These are phyloP conservation scores for Vicugna pacos DNA, from an alignment of 2,113 vertebrate species.

Conservation along the genomic window DNA sequence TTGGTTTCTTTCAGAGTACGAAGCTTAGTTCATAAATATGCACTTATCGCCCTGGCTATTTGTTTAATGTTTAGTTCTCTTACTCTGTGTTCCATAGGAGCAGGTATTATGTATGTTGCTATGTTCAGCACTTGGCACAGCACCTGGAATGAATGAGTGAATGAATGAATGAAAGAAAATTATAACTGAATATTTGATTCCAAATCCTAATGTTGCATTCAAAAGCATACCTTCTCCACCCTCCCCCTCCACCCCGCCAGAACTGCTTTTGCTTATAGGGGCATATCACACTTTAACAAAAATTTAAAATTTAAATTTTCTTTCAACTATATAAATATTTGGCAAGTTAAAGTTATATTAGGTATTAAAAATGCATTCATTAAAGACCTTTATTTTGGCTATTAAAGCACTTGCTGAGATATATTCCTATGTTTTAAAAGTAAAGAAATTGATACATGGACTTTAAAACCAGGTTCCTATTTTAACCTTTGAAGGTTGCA, in stretches of 20 bases:
- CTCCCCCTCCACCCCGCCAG: background rate
- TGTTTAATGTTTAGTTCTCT: background rate
- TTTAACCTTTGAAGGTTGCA: background rate
- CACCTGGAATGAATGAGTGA: background rate
- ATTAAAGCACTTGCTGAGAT: background rate
- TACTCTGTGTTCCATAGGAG: background rate
- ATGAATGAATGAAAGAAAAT: conserved; percentile 40
- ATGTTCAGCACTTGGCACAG: background rate
- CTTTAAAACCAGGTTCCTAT: background rate
- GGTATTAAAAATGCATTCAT: conserved; percentile 10
- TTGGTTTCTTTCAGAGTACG: background rate
- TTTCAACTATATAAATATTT: background rate
- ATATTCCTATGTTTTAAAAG: background rate
- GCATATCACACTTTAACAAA: background rate
- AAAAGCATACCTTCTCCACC: background rate
- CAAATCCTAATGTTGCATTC: background rate
- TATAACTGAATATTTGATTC: conserved; percentile 33
- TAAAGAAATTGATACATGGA: background rate
- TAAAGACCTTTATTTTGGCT: background rate
- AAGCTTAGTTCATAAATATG: background rate
- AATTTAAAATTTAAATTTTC: background rate
- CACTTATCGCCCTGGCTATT: background rate
- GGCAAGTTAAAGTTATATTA: background rate
- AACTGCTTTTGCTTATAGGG: background rate
- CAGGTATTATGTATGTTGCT: background rate